These are phyloP conservation scores for Apoda limacodes DNA, from an alignment of 2,888 invertebrate genomes.

Conservation along the genomic window DNA sequence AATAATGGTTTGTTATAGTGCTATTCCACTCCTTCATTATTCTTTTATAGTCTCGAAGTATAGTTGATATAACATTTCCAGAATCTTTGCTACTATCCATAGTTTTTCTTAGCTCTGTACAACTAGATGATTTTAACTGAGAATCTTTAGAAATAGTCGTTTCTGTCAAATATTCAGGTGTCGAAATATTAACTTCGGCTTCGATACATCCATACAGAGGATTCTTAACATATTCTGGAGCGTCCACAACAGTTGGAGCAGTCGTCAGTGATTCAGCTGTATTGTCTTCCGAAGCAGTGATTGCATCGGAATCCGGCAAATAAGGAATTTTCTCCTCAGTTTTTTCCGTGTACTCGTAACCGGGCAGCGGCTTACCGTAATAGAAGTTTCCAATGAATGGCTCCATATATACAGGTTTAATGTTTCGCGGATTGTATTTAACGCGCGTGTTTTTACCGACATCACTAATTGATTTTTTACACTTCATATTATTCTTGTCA, in stretches of 20 bases:
- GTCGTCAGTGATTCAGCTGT: constrained; percentile 46
- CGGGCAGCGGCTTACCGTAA: constrained; percentile 56
- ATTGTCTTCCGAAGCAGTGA: constrained; percentile 52
- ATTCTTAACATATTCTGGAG: constrained; percentile 51
- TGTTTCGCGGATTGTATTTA: constrained; percentile 42
- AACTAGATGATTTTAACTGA: constrained; percentile 51
- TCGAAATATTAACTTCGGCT: constrained; percentile 35
- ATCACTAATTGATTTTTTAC: constrained; percentile 53
- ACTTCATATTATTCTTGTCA: constrained; percentile 44
- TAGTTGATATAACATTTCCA: constrained; percentile 37
- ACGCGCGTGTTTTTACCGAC: constrained; percentile 45
- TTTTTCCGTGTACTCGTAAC: constrained; percentile 44
- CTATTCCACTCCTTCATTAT: constrained; percentile 65
- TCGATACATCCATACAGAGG: constrained; percentile 53
- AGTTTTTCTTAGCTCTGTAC: constrained; percentile 50
- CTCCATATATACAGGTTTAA: constrained; percentile 53
- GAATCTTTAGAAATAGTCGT: constrained; percentile 46
- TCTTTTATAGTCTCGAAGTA: constrained; percentile 55
- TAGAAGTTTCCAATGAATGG: constrained; percentile 62
- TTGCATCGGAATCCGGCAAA: constrained; percentile 54
- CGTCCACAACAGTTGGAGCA: constrained; percentile 45
- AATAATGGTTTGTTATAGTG: constrained; percentile 49
- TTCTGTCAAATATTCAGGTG: constrained; percentile 38
- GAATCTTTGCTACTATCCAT: constrained; percentile 36
- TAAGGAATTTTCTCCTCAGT: constrained; percentile 54